Evolutionary conservation across 2,113 vertebrate genomes (phyloP), one percentile per base, ranked within the genome.

Genomic region (Prolemur simus): DNA sequence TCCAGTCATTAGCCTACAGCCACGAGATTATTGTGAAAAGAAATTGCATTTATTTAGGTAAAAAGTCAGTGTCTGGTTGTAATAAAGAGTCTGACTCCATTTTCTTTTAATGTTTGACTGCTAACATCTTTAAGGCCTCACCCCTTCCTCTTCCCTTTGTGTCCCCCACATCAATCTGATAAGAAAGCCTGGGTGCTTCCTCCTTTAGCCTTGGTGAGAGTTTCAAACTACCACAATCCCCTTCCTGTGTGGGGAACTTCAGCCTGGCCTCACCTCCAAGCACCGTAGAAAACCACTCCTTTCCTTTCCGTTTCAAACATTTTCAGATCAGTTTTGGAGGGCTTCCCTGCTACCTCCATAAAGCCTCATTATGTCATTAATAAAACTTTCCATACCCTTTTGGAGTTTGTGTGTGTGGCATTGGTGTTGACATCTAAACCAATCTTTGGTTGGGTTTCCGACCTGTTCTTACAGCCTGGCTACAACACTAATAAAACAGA

Each of bases 231-330:
- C 6, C 6, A 52, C 45, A 69, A 84, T 15, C 29, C 49, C 42
- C n/a, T 49, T 17, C 8, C 11, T 27, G 17, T 23, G 8, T 42
- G 34, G 34, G 7, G 45, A 71, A 5, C 21, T n/a, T 42, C 39
- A 54, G 6, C 12, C 63, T 1, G 1, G 0, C 6, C 32, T 29
- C 29, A 58, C 0, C 3, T 9, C 4, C 12, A 93, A n/a, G 15
- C 8, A 69, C 4, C 32, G 60, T 27, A 21, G 83, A 87, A n/a
- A 39, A 15, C 34, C 18, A 49, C 17, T 69, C 12, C 13, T 76
- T 66, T 88, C 8, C 8, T 52, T 52, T 83, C 37, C 60, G 29
- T 78, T 83, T 93, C 29, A n/a, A 52, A 63, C 27, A 77, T 42
- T 23, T 74, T 87, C 27, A 49, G 47, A 68, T 20, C 12, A 29